These are phyloP conservation scores for Chromoteleia sp. DNA, from an alignment of 2,888 invertebrate species.

Conservation along the genomic window DNA sequence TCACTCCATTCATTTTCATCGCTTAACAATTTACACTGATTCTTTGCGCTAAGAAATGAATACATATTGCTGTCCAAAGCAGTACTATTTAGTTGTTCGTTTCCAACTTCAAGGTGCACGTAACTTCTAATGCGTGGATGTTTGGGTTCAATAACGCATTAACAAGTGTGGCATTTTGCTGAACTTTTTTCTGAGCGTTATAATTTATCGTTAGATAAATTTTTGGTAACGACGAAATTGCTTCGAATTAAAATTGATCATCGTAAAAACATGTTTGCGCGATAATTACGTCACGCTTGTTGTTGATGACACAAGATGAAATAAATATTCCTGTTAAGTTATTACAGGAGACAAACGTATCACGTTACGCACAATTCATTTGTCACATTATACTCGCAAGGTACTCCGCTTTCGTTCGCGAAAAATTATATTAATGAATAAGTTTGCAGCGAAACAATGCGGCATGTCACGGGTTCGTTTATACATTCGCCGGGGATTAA, in stretches of 20 bases:
- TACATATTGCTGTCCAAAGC: too few species aligned
- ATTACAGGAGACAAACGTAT: constrained; percentile 27
- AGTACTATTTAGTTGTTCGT: too few species aligned
- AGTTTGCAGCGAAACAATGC: too few species aligned
- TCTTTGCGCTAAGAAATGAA: too few species aligned
- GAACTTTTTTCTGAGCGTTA: too few species aligned
- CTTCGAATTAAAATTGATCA: neutral
- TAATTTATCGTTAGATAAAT: neutral
- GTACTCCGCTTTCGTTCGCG: neutral
- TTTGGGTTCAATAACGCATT: too few species aligned
- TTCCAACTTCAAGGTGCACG: too few species aligned
- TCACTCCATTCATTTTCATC: too few species aligned
- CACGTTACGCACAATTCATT: constrained; percentile 33
- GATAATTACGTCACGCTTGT: constrained; percentile 3
- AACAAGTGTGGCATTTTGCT: too few species aligned
- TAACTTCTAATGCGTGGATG: too few species aligned
- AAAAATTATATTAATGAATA: constrained; percentile 1
- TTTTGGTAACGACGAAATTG: neutral
- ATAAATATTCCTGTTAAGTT: constrained; percentile 18
- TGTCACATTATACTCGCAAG: neutral
- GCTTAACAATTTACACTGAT: too few species aligned
- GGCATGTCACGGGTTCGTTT: neutral
- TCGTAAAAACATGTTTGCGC: neutral
- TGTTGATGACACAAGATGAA: constrained; percentile 21
- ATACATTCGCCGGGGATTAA: neutral